A percentile compares a stretch with the other conserved stretches of the same genome.
Conservation (phyloP, 2,113 vertebrate species). For the Spea bombifrons region DNA sequence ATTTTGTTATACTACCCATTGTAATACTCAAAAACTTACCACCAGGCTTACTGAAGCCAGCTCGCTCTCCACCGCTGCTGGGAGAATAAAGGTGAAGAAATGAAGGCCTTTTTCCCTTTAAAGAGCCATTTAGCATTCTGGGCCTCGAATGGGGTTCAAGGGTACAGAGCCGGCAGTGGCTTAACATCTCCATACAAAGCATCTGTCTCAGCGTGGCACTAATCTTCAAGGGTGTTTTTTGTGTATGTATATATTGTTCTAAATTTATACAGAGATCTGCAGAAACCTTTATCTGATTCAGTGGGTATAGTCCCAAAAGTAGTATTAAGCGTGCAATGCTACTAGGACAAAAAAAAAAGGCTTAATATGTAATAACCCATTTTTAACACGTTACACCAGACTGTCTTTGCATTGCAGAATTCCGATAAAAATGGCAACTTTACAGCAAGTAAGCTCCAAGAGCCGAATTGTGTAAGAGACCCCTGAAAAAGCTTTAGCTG, state of each 20-base stretch:
- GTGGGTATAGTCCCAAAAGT: slow-evolving; percentile 53
- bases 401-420: too few relatives aligned
- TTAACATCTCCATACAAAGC: slow-evolving; percentile 80
- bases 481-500: too few relatives aligned
- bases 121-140: slow-evolving; percentile 95
- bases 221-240: slow-evolving; percentile 48
- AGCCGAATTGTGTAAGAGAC: too few relatives aligned
- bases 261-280: slow-evolving; percentile 60
- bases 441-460: too few relatives aligned
- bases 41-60: slow-evolving; percentile 99
- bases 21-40: slow-evolving; percentile 99
- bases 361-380: background rate
- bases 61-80: slow-evolving; percentile 99
- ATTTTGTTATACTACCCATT: slow-evolving; percentile 87
- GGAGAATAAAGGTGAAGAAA: slow-evolving; percentile 99
- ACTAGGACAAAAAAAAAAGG: slow-evolving; percentile 49
- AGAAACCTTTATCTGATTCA: slow-evolving; percentile 66
- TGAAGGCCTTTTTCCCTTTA: slow-evolving; percentile 97
- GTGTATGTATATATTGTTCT: background rate
- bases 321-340: slow-evolving; percentile 77
- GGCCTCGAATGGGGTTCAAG: slow-evolving; percentile 88
- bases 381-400: too few relatives aligned
- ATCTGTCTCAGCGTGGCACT: slow-evolving; percentile 76
- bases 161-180: slow-evolving; percentile 88
- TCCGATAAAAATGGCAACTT: too few relatives aligned